phyloP scores from a whole-genome alignment of 2,888 invertebrate species.

The Pantelozetes paolii region DNA sequence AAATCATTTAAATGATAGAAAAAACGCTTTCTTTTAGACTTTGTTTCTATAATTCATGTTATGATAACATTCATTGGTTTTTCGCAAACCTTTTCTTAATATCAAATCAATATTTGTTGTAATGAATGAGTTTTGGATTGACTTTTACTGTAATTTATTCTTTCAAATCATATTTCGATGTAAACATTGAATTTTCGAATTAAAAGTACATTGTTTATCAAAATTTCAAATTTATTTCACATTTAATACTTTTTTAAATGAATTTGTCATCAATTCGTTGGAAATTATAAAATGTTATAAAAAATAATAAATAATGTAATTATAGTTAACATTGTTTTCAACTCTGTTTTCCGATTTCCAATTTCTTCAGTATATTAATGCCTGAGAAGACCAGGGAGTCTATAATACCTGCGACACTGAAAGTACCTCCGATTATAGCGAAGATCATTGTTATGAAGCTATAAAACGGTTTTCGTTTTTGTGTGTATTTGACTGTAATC shows the following conservation, averaged over 20 bases:
- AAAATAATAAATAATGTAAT: no score
- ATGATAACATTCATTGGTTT: slow-evolving; percentile 14
- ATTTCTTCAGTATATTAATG: slow-evolving; percentile 58
- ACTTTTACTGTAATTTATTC: slow-evolving; percentile 27
- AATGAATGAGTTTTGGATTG: slow-evolving; percentile 18
- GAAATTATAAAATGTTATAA: no score
- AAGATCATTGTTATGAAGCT: slow-evolving; percentile 60
- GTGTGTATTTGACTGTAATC: slow-evolving; percentile 59
- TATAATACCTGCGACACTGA: slow-evolving; percentile 61
- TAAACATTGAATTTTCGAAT: slow-evolving; percentile 32
- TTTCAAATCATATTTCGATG: slow-evolving; percentile 18
- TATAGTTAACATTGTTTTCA: slow-evolving; percentile 48
- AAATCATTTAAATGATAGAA: background rate
- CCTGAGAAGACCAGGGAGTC: slow-evolving; percentile 60
- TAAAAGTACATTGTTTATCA: slow-evolving; percentile 25
- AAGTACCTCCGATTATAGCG: slow-evolving; percentile 61
- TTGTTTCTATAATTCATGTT: slow-evolving; percentile 32
- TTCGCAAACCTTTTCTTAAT: slow-evolving; percentile 17
- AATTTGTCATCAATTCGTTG: no score
- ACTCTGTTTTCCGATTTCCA: slow-evolving; percentile 59
- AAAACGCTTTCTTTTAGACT: slow-evolving; percentile 19
- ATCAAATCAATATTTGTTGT: background rate
- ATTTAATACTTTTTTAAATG: no score
- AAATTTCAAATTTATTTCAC: background rate
- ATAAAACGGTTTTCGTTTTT: slow-evolving; percentile 58